phyloP scores from a whole-genome alignment of 2,888 invertebrate genomes.

The Cerastis leucographa region DNA sequence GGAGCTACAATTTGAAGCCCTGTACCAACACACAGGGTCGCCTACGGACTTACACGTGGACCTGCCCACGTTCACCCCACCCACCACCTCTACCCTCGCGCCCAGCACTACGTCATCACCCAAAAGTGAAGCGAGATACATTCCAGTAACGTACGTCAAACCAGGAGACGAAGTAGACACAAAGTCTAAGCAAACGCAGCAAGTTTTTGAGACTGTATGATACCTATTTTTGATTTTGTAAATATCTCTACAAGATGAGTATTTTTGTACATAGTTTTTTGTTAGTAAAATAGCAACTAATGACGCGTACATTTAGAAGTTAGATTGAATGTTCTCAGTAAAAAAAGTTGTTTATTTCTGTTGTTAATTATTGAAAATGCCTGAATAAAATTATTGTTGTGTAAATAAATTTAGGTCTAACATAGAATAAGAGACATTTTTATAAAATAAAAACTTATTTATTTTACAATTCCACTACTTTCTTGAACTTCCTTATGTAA shows the following conservation, averaged over 20 bases:
- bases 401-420: constrained; percentile 83
- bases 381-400: constrained; percentile 73
- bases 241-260: constrained; percentile 48
- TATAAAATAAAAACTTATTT: constrained; percentile 87
- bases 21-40: constrained; percentile 85
- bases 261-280: constrained; percentile 62
- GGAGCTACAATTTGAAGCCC: constrained; percentile 88
- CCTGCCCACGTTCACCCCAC: constrained; percentile 91
- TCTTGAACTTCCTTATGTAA: constrained; percentile 48
- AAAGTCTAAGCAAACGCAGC: constrained; percentile 65
- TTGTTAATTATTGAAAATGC: constrained; percentile 68
- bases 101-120: constrained; percentile 69
- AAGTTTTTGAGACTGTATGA: constrained; percentile 41
- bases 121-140: constrained; percentile 76
- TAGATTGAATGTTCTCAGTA: constrained; percentile 32
- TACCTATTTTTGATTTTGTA: constrained; percentile 53
- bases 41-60: constrained; percentile 87
- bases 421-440: constrained; percentile 82
- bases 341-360: constrained; percentile 51
- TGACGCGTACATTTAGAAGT: constrained; percentile 29
- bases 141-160: constrained; percentile 78
- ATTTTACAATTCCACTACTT: constrained; percentile 77
- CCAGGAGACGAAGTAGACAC: constrained; percentile 67
- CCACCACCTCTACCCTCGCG: constrained; percentile 70
- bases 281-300: constrained; percentile 26